Base-by-base conservation (phyloP, 2,797 vertebrate genomes). In the Tolypeutes matacus region DNA sequence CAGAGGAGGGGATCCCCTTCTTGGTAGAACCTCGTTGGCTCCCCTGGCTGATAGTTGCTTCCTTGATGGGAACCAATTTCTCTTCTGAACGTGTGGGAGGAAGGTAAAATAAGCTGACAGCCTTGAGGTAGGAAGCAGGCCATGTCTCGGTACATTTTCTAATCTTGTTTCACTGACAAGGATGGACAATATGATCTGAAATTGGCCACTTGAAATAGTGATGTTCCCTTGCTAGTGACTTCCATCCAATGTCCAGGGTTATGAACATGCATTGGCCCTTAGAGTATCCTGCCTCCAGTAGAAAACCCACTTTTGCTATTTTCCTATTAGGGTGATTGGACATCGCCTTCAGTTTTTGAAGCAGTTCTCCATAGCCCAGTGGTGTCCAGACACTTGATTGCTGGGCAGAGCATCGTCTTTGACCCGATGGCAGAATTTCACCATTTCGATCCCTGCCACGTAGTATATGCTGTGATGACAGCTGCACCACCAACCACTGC, bases 81-180 rank as follows among this genome's bases (percentile, higher is more conserved):
- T 83, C 14, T 89, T 75, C 27, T 49, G 31, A 92, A 72, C 29
- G 65, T 84, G 34, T 1, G 3, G 82, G 42, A 21, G 15, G 27
- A 51, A 92, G 73, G 31, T 20, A 36, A 95, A 96, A 42, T 5
- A 73, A 90, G 27, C 18, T 5, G 69, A 39, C 46, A 7, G 13
- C 36, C 15, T 84, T 25, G n/a, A 31, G 76, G 53, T n/a, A 60
- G 73, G 76, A 73, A 27, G 36, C 36, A 78, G 8, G 27, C 0
- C 3, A 58, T 3, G 11, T 29, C 39, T 56, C 46, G 46, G 31
- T 56, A 51, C 56, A 27, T 81, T 29, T 80, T 20, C 21, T 94
- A 67, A 27, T 29, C 25, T 27, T 31, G 5, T 78, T 89, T 75
- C 14, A 36, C 46, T 17, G 17, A 27, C 39, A 18, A 89, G 64